phyloP scores from a whole-genome alignment of 2,797 vertebrate genomes.

The Cirrhinus molitorella region DNA sequence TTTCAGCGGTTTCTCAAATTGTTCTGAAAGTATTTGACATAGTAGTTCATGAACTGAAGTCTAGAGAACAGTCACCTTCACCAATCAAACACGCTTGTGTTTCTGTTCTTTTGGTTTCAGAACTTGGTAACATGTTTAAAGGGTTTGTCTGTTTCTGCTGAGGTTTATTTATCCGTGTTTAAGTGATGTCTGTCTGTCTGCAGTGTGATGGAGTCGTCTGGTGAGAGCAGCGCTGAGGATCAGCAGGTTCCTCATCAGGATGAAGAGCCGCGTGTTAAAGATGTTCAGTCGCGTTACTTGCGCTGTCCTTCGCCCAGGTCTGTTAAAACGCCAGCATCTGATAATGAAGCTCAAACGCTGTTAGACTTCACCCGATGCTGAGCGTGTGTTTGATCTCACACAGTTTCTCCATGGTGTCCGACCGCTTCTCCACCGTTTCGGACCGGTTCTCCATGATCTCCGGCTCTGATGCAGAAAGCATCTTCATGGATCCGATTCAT shows the following conservation, averaged over 20 bases:
- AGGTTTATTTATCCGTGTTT: neutral
- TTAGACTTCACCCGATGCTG: neutral
- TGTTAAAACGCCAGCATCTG: conserved; percentile 43
- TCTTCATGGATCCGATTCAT: conserved; percentile 98
- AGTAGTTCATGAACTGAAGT: no score
- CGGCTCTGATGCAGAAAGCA: conserved; percentile 89
- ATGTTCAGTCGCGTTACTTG: conserved; percentile 89
- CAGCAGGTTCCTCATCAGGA: conserved; percentile 80
- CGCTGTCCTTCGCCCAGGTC: conserved; percentile 90
- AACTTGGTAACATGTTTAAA: no score
- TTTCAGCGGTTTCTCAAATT: neutral
- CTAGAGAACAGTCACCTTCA: no score
- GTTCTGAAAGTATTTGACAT: no score
- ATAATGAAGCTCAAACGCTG: neutral
- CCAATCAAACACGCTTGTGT: no score
- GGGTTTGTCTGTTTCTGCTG: neutral
- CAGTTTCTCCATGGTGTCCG: conserved; percentile 73
- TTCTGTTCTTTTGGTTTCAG: no score
- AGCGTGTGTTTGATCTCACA: neutral
- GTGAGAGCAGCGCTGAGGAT: conserved; percentile 47
- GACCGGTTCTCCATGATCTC: conserved; percentile 89
- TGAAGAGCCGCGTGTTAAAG: conserved; percentile 70
- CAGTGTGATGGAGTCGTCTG: conserved; percentile 72
- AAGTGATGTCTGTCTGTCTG: neutral
- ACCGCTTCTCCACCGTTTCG: conserved; percentile 57